Evolutionary conservation across 1,140 invertebrate species (phyloP), one percentile per base, ranked within the genome.

Genomic region (Drosophila leontia): DNA sequence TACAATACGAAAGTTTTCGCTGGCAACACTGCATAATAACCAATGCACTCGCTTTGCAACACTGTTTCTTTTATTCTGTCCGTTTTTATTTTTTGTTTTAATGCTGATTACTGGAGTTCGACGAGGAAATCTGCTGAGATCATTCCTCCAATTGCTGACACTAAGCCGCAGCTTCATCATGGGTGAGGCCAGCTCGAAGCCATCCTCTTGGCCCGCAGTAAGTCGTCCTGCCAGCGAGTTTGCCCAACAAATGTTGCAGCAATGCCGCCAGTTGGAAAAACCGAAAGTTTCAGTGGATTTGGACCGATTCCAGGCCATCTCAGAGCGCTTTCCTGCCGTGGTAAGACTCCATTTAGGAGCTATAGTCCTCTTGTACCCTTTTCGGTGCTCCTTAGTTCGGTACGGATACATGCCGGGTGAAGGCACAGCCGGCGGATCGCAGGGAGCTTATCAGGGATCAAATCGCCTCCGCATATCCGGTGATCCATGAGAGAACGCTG

Each of bases 391-490:
- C 5, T 11, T n/a, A 85, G 63, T 87, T 87, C 37, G 29, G 26
- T 3, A 71, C 26, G 2, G 34, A 80, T 7, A 74, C 39, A 0
- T 80, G 84, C 29, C 77, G 84, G 8, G 84, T 90, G 7, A 87
- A 69, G 35, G 8, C 60, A 0, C 83, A 87, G 29, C 83, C 91
- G 63, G 19, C 3, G 58, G 56, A 59, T 11, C 77, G 83, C 8
- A n/a, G 23, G 8, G 13, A 42, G 0, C 15, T 9, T 0, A 87
- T 87, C n/a, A 23, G 19, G 2, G 0, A 62, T 19, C 91, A 92
- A 48, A 82, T 92, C n/a, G 86, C 80, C 3, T 91, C 91, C 0
- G 88, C 84, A 3, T 92, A 92, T 82, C 91, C 91, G 8, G 69
- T 92, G 1, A 75, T 92, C 29, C 91, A 92, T 56, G 91, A 92